phyloP scores from a whole-genome alignment of 1,140 invertebrate genomes.

The Dinothrombium tinctorium region DNA sequence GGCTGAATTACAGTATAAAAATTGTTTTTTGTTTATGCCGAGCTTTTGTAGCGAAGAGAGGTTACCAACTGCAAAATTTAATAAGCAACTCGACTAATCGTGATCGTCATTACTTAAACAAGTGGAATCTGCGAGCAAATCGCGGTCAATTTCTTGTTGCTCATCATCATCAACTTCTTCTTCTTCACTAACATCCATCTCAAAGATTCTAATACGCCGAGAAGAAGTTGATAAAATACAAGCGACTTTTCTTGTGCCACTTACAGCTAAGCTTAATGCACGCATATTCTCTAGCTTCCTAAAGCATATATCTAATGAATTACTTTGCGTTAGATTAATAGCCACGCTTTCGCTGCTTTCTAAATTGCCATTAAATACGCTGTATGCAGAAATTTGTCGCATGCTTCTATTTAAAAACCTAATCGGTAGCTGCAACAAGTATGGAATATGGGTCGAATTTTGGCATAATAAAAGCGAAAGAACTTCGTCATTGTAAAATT shows the following conservation, averaged over 20 bases:
- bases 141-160: not conserved
- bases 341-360: not conserved
- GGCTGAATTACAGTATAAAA: too few species aligned
- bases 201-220: conserved; percentile 56
- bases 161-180: conserved; percentile 33
- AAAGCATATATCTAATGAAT: conserved; percentile 12
- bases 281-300: conserved; percentile 42
- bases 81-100: too few species aligned
- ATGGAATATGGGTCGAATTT: conserved; percentile 6
- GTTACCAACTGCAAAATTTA: too few species aligned
- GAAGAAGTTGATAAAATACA: conserved; percentile 52
- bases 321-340: not conserved
- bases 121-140: too few species aligned
- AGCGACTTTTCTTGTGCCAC: conserved; percentile 60
- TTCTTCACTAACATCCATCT: conserved; percentile 76
- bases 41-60: too few species aligned
- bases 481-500: conserved; percentile 55
- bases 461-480: conserved; percentile 40
- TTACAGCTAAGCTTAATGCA: conserved; percentile 47
- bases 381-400: too few species aligned
- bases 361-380: not conserved
- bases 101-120: too few species aligned
- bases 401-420: not conserved
- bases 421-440: not conserved
- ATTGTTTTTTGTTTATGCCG: too few species aligned